Evolutionary conservation across 2,888 invertebrate species (phyloP), one percentile per base, ranked within the genome.

Genomic region (Protophormia terraenovae): DNA sequence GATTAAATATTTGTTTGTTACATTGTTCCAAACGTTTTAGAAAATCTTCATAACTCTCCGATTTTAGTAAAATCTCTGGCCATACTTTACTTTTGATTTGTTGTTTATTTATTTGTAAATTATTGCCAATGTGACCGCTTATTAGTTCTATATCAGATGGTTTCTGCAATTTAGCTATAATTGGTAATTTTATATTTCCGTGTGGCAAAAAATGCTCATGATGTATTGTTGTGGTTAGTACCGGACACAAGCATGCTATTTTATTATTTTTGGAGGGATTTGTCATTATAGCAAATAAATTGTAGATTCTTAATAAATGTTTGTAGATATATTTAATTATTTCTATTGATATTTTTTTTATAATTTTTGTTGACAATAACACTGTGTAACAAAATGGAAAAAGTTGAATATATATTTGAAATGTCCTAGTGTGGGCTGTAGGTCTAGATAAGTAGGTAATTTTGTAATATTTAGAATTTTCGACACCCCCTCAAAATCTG

Each of bases 1-100:
- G 45, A 5, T 88, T 76, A 71, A 84, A 88, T 2, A 88, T 16
- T 16, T 87, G 71, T 19, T 87, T 87, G 19, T 86, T 86, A 35
- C 71, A 86, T 35, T 72, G 53, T 58, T 89, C 71, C 16, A 88
- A 81, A 45, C 86, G 86, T 35, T 85, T 79, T 1, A 89, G 27
- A 76, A 73, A 89, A n/a, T 83, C 35, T 6, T 47, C 12, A 62
- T 88, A 89, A 55, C 88, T 87, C 8, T 89, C 89, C 4, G 69
- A 55, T 4, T 87, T 81, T 55, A 55, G 12, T 6, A 24, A 16
- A 3, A 79, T 50, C 4, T 76, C 47, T 6, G 86, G 76, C 88
- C 88, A 87, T n/a, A 87, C 79, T 72, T 86, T 88, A 55, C 84
- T 86, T 35, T 81, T 80, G 1, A 53, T 62, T 69, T 82, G 86